A percentile compares a stretch with the other conserved stretches of the same genome.
These are phyloP conservation scores for Parascotia fuliginaria DNA, from an alignment of 2,888 invertebrate genomes.

Conservation along the genomic window DNA sequence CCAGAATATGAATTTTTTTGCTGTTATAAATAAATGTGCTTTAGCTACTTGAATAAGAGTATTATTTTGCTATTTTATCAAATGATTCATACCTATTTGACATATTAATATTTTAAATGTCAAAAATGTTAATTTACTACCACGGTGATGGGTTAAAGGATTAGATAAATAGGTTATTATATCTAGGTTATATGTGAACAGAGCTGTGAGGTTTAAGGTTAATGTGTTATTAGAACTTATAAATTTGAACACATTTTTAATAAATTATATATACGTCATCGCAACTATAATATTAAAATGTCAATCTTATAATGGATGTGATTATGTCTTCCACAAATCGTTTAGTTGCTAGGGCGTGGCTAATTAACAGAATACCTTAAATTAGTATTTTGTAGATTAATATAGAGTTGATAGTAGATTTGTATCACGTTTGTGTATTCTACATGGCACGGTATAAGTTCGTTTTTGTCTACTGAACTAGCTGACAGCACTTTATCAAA, in stretches of 20 bases:
- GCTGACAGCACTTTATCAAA: too few relatives aligned
- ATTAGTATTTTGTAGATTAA: background rate
- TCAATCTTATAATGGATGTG: conserved; percentile 3
- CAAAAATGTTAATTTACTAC: too few relatives aligned
- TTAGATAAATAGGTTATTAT: too few relatives aligned
- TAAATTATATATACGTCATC: conserved; percentile 9
- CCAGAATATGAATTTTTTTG: too few relatives aligned
- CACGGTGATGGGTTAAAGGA: too few relatives aligned
- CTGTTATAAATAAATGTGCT: too few relatives aligned
- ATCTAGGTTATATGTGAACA: conserved; percentile 1
- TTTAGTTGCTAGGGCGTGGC: background rate
- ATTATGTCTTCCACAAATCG: conserved; percentile 15
- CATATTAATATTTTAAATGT: too few relatives aligned
- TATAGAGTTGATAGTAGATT: background rate
- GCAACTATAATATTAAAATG: conserved; percentile 8
- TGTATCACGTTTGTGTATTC: too few relatives aligned
- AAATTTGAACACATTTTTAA: conserved; percentile 10
- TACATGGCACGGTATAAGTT: background rate
- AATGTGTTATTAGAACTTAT: background rate
- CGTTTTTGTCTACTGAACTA: too few relatives aligned
- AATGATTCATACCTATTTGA: too few relatives aligned
- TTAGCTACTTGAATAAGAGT: too few relatives aligned
- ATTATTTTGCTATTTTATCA: too few relatives aligned
- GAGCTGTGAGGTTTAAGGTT: conserved; percentile 7
- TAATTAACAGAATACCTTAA: background rate